Base-by-base conservation (phyloP, 37 sponge, comb jelly and placozoan species). In the Tethya wilhelma region DNA sequence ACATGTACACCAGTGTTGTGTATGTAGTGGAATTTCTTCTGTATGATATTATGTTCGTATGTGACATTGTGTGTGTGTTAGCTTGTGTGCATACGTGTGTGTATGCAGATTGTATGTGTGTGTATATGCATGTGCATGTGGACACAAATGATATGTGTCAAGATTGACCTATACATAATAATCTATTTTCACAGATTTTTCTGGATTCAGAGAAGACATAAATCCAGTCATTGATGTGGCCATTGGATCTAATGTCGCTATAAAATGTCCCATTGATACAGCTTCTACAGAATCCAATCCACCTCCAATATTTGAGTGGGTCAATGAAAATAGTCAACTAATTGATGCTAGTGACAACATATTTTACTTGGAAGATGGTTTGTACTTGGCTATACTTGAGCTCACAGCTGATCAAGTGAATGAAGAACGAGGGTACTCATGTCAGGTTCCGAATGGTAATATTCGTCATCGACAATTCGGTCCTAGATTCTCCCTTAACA, bases 361-460 rank as follows among this genome's bases (percentile, higher is more conserved):
- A 43, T 56, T 17, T 63, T 64, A 59, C 29, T 25, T 64, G 20
- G 76, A 74, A 25, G 44, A 71, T 71, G 77, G 84, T 31, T 67
- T 72, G 22, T 67, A 69, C 22, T 74, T 88, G 22, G 26, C 65
- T 25, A 62, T 88, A n/a, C 36, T 25, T 62, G 5, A 6, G 28
- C 67, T 81, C 31, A 46, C 41, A 42, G 58, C 65, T 30, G 65
- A 7, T 33, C 57, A 22, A 25, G 55, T 78, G n/a, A n/a, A n/a
- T n/a, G n/a, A n/a, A 39, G 30, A 23, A 56, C 33, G n/a, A 12
- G 36, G 0, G 1, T 89, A 89, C 56, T 33, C 26, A 20, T 89
- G 90, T 73, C 30, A 12, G 25, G 90, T 83, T 9, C 81, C 63
- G 28, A 87, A 87, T 80, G 81, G 28, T 20, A 28, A 20, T 1